Percentiles rank a stretch among this genome's conserved stretches.
These are phyloP conservation scores for Epirrhoe alternata DNA, from an alignment of 2,888 invertebrate species.

Conservation along the genomic window DNA sequence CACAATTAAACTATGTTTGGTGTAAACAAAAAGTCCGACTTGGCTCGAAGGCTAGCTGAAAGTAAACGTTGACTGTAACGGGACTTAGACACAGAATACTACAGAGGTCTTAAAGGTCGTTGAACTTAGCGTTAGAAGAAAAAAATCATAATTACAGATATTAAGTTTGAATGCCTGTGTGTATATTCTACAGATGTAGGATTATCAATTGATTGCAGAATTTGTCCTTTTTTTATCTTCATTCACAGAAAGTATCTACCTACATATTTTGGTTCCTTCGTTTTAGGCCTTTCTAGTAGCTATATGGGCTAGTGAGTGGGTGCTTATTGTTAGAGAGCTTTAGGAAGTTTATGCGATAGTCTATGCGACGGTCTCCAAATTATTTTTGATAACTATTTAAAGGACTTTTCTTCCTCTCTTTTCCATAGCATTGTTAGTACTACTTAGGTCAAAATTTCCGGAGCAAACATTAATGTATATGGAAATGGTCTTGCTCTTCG, in stretches of 20 bases:
- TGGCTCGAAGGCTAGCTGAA: conserved; percentile 55
- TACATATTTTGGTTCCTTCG: too few relatives aligned
- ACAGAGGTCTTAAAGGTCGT: conserved; percentile 55
- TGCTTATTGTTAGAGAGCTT: too few relatives aligned
- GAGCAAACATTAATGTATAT: background rate
- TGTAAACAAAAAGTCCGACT: conserved; percentile 26
- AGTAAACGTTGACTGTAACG: conserved; percentile 66
- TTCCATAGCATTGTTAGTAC: background rate
- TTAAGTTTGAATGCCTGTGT: background rate
- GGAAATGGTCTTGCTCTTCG: background rate
- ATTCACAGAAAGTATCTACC: too few relatives aligned
- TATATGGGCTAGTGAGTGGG: too few relatives aligned
- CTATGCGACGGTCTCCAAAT: too few relatives aligned
- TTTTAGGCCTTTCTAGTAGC: too few relatives aligned
- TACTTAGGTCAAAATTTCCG: background rate
- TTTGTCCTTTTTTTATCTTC: too few relatives aligned
- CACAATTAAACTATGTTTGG: conserved; percentile 38
- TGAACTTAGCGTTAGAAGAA: conserved; percentile 64
- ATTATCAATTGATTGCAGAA: too few relatives aligned
- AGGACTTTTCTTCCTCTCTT: background rate
- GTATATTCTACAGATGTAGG: too few relatives aligned
- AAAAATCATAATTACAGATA: conserved; percentile 52
- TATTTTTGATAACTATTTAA: background rate
- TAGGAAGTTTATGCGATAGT: too few relatives aligned
- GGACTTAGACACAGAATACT: conserved; percentile 44